Percentiles rank a stretch among this genome's conserved stretches.
Conservation (phyloP, 2,797 vertebrate species). For the Lacerta viridis region DNA sequence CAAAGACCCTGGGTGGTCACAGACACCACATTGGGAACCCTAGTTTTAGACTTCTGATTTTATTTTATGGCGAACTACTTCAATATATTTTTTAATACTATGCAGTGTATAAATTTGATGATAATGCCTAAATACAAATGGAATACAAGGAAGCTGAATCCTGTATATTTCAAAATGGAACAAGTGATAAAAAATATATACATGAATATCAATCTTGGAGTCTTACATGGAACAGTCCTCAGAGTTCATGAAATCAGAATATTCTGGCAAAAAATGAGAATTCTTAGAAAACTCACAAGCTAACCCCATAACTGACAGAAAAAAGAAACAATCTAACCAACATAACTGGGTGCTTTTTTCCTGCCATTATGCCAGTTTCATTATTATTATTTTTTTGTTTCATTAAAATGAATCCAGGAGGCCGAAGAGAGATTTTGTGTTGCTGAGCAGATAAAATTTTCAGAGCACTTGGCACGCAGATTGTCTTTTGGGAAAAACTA, state of each 20-base stretch:
- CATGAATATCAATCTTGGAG: background rate
- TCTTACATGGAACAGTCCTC: background rate
- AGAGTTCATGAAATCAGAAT: background rate
- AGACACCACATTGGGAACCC: too few species aligned
- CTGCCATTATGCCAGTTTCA: background rate
- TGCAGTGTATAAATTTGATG: background rate
- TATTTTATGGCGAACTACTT: too few species aligned
- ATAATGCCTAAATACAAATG: background rate
- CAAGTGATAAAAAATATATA: background rate
- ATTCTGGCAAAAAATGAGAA: background rate
- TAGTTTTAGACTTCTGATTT: too few species aligned
- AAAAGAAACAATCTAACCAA: background rate
- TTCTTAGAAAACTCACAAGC: background rate
- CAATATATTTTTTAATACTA: too few species aligned
- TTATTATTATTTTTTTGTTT: background rate
- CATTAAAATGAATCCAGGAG: background rate
- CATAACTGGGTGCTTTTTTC: background rate
- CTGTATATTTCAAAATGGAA: background rate
- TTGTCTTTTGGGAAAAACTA: constrained; percentile 13
- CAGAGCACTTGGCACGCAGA: background rate
- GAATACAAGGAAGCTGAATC: background rate
- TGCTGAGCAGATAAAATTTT: constrained; percentile 25
- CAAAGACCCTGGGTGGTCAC: too few species aligned
- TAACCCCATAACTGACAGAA: background rate
- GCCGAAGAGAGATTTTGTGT: background rate